Evolutionary conservation across 2,888 invertebrate species (phyloP), one percentile per base, ranked within the genome.

Genomic region (Drosophila mayaguana): DNA sequence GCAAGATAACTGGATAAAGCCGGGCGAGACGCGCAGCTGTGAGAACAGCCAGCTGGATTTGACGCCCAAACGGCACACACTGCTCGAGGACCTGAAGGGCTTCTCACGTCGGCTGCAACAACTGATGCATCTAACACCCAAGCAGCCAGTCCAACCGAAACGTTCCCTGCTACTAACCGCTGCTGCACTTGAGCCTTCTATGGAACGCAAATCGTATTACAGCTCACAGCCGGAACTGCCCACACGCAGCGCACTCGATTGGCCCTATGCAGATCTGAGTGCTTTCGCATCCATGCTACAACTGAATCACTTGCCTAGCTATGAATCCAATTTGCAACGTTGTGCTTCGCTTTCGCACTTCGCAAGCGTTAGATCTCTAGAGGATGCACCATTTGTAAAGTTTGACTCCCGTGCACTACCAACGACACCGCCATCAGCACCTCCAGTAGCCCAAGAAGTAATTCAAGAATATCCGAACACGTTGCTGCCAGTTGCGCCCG

Each of bases 1-100:
- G 6, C 85, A 84, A 51, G 86, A 82, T 20, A 91, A 91, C 40
- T 92, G 92, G 92, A 92, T 93, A 46, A 89, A 90, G 62, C 93
- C 93, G 0, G 92, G 92, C 14, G 87, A 83, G 32, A 81, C 79
- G 3, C 83, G 88, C 5, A 91, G 90, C 63, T 78, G 81, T 9
- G 92, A 91, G 60, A 91, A 92, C n/a, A 81, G 87, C 20, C 90
- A 91, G 38, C 73, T 76, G 4, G 84, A 89, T 5, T 63, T 89
- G 60, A 69, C 73, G 9, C 83, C 78, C 38, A 78, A 86, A 38
- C 83, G 89, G 1, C 83, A 81, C 46, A 91, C 92, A 3, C 42
- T 92, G 32, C 53, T 92, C 36, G 88, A 90, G 25, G 91, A 92
- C 54, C 67, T 93, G 1, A 91, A 86, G 67, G 81, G 85, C 34